phyloP scores from a whole-genome alignment of 2,888 invertebrate species.

The Melinopterus prodromus region DNA sequence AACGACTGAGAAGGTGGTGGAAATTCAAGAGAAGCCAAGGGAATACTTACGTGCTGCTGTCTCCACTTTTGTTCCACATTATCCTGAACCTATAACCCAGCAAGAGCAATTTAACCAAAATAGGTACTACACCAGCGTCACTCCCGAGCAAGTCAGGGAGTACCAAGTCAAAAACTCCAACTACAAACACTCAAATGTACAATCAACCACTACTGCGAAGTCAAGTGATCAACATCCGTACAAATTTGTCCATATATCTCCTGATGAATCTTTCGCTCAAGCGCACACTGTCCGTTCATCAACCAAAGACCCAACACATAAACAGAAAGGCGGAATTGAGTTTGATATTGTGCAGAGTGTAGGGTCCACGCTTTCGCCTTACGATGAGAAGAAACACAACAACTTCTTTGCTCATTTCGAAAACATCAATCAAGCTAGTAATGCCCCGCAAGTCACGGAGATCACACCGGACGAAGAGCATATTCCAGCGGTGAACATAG shows the following conservation, averaged over 20 bases:
- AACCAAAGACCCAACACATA: slow-evolving; percentile 4
- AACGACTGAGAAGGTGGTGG: neutral
- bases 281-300: neutral
- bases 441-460: slow-evolving; percentile 8
- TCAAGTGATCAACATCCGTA: neutral
- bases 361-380: neutral
- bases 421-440: neutral
- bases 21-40: neutral
- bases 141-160: neutral
- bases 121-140: slow-evolving; percentile 15
- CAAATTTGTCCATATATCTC: neutral
- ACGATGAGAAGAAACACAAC: slow-evolving; percentile 6
- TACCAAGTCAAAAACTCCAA: slow-evolving; percentile 18
- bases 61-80: slow-evolving; percentile 6
- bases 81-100: neutral
- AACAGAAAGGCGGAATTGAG: neutral
- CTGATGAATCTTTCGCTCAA: neutral
- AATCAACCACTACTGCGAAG: neutral
- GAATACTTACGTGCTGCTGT: neutral
- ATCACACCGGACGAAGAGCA: slow-evolving; percentile 6
- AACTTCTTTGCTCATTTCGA: slow-evolving; percentile 15
- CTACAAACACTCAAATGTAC: neutral
- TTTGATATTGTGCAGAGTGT: neutral
- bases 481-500: neutral
- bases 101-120: slow-evolving; percentile 20